A percentile compares a stretch with the other conserved stretches of the same genome.
These are phyloP conservation scores for Nudaria mundana DNA, from an alignment of 2,888 invertebrate species.

Conservation along the genomic window DNA sequence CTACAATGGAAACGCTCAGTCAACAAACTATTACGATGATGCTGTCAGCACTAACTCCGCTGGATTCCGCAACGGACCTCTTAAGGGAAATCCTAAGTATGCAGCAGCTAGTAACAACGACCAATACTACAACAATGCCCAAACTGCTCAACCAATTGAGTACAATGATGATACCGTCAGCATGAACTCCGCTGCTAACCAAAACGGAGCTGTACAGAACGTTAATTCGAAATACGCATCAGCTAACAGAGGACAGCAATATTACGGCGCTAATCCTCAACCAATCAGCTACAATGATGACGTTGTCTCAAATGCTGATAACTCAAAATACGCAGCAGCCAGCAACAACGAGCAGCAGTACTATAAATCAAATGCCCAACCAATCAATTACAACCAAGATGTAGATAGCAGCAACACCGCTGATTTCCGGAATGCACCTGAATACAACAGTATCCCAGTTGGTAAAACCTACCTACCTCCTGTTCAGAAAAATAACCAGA, in stretches of 20 bases:
- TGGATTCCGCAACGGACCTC: background rate
- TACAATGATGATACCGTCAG: constrained; percentile 45
- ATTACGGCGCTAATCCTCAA: constrained; percentile 17
- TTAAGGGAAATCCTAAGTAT: background rate
- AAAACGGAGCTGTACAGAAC: constrained; percentile 41
- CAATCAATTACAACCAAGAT: constrained; percentile 38
- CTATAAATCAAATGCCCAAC: constrained; percentile 18
- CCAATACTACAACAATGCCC: constrained; percentile 19
- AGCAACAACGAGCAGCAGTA: constrained; percentile 17
- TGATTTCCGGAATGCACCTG: constrained; percentile 39
- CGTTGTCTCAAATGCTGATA: background rate
- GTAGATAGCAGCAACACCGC: constrained; percentile 52
- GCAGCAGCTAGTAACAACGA: constrained; percentile 13
- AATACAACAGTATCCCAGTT: constrained; percentile 22
- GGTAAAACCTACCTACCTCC: constrained; percentile 56
- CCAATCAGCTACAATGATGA: constrained; percentile 20
- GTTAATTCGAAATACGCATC: constrained; percentile 11
- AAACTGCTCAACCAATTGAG: constrained; percentile 25
- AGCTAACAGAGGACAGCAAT: constrained; percentile 18
- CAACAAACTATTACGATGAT: constrained; percentile 19
- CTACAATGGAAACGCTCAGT: constrained; percentile 19
- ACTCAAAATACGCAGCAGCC: constrained; percentile 2
- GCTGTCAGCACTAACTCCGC: background rate
- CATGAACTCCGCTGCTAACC: constrained; percentile 44
- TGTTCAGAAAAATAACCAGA: constrained; percentile 21